Evolutionary conservation across 2,113 vertebrate genomes (phyloP), one percentile per base, ranked within the genome.

Genomic region (Athene cunicularia): DNA sequence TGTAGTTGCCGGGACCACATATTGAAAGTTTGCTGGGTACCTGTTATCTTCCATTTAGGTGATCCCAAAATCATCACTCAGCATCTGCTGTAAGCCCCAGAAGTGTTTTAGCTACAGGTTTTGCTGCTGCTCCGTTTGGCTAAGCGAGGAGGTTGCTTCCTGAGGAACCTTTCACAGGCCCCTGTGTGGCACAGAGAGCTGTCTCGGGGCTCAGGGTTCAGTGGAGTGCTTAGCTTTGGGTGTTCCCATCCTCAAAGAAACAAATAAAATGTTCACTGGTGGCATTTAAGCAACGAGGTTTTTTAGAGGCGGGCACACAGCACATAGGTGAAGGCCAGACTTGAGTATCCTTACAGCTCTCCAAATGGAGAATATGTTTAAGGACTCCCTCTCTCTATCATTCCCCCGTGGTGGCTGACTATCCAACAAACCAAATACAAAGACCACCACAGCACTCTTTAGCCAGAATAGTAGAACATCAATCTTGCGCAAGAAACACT

Each of bases 131-230:
- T 80, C n/a, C 55, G 5, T 37, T 30, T 43, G 68, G 62, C 35
- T 60, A 14, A 47, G 19, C 0, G 2, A 27, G 33, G 50, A 53
- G 28, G 45, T 76, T 37, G 9, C 28, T 59, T 39, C n/a, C 37
- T 3, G 1, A 68, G 60, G n/a, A 70, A 75, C 16, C 6, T 58
- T 47, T 37, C 68, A 5, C 26, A 43, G 49, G 49, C 11, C 16
- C 6, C 23, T 0, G 2, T 1, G 0, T 2, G 6, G 70, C 1
- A 2, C 6, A 6, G 16, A 73, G 45, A 79, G 45, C 45, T 30
- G 45, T 26, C 32, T 43, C 0, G 0, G 20, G 21, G 39, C 62
- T 90, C 28, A 50, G 72, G 28, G 49, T 47, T 73, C 41, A 86
- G 28, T 2, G 1, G 37, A 30, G 23, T 3, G 2, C 33, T 91